These are phyloP conservation scores for Calliphora vomitoria DNA, from an alignment of 2,888 invertebrate species.

Conservation along the genomic window DNA sequence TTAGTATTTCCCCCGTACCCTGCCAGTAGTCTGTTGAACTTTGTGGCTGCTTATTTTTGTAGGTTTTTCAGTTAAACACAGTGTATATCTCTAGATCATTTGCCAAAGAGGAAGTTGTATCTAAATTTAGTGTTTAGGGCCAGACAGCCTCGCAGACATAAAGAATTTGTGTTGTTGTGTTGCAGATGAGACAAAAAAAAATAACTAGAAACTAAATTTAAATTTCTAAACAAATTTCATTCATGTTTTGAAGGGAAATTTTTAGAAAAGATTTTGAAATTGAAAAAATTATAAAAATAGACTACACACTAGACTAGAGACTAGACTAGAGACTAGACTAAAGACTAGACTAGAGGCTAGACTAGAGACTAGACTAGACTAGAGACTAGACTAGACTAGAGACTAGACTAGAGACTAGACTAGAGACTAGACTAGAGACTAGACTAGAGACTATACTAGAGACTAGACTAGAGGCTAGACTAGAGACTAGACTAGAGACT, in stretches of 20 bases:
- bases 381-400: no score
- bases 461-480: no score
- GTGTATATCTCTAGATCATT: constrained; percentile 25
- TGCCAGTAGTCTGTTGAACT: constrained; percentile 54
- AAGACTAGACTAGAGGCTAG: no score
- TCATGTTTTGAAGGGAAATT: not conserved
- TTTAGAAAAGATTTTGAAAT: not conserved
- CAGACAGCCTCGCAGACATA: constrained; percentile 70
- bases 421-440: no score
- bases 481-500: no score
- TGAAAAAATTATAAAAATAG: not conserved
- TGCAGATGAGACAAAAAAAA: not conserved
- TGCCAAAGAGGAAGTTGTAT: constrained; percentile 72
- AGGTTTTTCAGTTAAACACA: not conserved
- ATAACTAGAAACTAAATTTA: not conserved
- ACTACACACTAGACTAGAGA: no score
- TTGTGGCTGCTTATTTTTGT: not conserved
- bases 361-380: no score
- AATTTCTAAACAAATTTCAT: not conserved
- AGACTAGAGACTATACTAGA: no score
- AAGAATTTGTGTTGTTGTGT: constrained; percentile 5
- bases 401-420: no score
- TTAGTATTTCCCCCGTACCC: not conserved
- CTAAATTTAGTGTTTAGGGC: constrained; percentile 69
- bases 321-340: no score